Evolutionary conservation across 2,888 invertebrate genomes (phyloP).

Genomic region (Aplocera efformata): DNA sequence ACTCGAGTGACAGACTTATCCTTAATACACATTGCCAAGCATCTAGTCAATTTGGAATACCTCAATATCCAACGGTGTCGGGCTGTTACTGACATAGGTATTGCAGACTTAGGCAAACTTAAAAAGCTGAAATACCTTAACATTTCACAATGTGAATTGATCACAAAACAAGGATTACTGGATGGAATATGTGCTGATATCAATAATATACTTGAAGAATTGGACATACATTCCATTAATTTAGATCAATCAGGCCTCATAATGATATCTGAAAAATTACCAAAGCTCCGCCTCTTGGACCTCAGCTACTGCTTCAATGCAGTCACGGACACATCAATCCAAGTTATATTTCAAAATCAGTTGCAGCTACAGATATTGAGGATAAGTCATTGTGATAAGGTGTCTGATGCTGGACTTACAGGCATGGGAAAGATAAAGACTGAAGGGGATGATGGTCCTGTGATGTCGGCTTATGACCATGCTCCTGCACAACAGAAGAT

Average conservation of each 20-base stretch:
- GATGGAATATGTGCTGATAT: slow-evolving; percentile 78
- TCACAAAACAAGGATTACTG: slow-evolving; percentile 82
- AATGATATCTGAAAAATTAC: slow-evolving; percentile 79
- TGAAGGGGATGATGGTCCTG: slow-evolving; percentile 51
- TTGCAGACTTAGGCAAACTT: slow-evolving; percentile 76
- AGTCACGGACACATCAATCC: slow-evolving; percentile 85
- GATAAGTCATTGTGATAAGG: slow-evolving; percentile 83
- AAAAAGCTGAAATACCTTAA: slow-evolving; percentile 80
- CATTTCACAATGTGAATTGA: slow-evolving; percentile 84
- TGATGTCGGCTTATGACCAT: slow-evolving; percentile 54
- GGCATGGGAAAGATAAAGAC: slow-evolving; percentile 80
- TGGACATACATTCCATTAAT: slow-evolving; percentile 81
- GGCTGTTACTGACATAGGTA: slow-evolving; percentile 82
- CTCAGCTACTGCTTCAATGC: slow-evolving; percentile 85
- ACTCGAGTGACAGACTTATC: slow-evolving; percentile 83
- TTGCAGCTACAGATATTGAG: slow-evolving; percentile 79
- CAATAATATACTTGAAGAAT: slow-evolving; percentile 71
- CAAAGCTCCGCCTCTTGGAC: slow-evolving; percentile 81
- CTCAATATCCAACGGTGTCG: slow-evolving; percentile 83
- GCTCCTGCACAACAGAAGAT: slow-evolving; percentile 59
- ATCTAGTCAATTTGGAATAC: slow-evolving; percentile 78
- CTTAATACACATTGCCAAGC: slow-evolving; percentile 79
- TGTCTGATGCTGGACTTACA: slow-evolving; percentile 86
- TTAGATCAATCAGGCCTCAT: slow-evolving; percentile 83
- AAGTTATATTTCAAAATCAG: slow-evolving; percentile 84